Base-by-base conservation (phyloP, 2,797 vertebrate species). In the Sphenodon punctatus region DNA sequence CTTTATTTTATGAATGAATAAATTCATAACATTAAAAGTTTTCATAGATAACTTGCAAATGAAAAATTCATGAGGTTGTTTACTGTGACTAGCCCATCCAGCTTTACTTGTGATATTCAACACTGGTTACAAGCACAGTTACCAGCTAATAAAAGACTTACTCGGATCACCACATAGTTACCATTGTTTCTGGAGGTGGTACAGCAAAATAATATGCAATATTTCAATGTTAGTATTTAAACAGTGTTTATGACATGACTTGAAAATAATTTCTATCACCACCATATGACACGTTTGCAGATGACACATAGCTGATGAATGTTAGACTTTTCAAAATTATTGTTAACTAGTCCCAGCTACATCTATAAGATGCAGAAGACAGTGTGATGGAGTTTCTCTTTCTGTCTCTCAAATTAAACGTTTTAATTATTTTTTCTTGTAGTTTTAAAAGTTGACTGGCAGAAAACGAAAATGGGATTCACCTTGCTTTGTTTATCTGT, bases 171-270 rank as follows among this genome's bases (percentile, higher is more conserved):
- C 41, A 55, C 80, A 78, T 88, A 92, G 92, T 92, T 90, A 86
- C 80, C 41, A 58, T 74, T 88, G 76, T 90, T 81, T 85, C 68
- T 60, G 71, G 74, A 74, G 68, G 63, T 78, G 74, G 51, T 70
- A 76, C 59, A 83, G 63, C 51, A 89, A 83, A 92, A 89, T 91
- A 84, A 80, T 86, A 86, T 69, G 71, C 82, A 88, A 83, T 92
- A 91, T 90, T 89, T 93, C 88, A 90, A 76, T 78, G 42, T 85
- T 90, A 89, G 93, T 91, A 91, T 93, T 92, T 92, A 93, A 89
- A 78, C 85, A 71, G 30, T 71, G 80, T 86, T 88, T 91, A 68
- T 58, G 51, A 92, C 78, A 88, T 92, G 90, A 89, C 88, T 91
- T 92, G 89, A 91, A 85, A 71, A 83, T 80, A 81, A 89, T 76